Evolutionary conservation across 2,888 invertebrate species (phyloP), one percentile per base, ranked within the genome.

Genomic region (Caenorhabditis sp.): DNA sequence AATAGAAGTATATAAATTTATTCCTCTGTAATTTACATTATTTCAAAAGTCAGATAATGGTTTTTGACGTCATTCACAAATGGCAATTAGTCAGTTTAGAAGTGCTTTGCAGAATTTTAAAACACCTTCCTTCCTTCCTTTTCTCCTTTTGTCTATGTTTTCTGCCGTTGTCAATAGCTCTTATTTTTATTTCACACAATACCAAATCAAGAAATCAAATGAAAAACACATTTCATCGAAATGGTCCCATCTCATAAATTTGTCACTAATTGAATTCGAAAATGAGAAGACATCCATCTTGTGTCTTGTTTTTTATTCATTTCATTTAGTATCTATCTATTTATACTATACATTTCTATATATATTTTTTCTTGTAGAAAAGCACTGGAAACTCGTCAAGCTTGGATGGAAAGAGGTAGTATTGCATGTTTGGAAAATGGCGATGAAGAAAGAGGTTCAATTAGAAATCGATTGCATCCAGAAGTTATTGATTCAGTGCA

Each of bases 331-430:
- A 52, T 52, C 23, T n/a, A 52, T 17, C 20, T n/a, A n/a, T n/a
- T n/a, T n/a, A 50, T 50, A n/a, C n/a, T 50, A 14, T 50, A 23
- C 21, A 52, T 52, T 52, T n/a, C n/a, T n/a, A n/a, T n/a, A n/a
- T n/a, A n/a, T n/a, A n/a, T n/a, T n/a, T n/a, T n/a, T n/a, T 56
- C 26, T 56, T 56, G 10, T 58, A 78, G 78, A 38, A 63, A 65
- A 56, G 78, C 73, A 23, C 58, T 76, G 36, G 74, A 67, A 21
- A 71, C 69, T 8, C 67, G 79, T n/a, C 65, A 74, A 59, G 79
- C 70, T 57, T 79, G 79, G 79, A 69, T 79, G 72, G 79, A 79
- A 56, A 68, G 77, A 26, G 79, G 79, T 25, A 75, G 75, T 56
- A 64, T 77, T 20, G 71, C 68, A 5, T 70, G 70, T 58, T 53